Conservation (phyloP, 2,888 invertebrate species). For the Priocnemis perturbator region DNA sequence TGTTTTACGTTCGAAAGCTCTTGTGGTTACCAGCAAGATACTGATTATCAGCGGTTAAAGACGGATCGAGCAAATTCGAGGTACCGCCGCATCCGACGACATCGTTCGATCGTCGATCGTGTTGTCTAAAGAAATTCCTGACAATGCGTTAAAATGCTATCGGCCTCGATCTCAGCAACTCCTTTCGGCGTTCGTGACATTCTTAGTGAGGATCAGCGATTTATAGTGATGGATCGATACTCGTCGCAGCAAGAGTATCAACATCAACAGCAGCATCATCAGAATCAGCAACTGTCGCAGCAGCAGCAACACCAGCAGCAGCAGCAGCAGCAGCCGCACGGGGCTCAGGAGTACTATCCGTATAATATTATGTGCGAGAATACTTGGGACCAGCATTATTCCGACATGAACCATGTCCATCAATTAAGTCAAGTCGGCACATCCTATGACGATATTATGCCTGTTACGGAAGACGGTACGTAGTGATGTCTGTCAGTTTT, state of each 20-base stretch:
- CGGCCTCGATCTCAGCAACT: constrained; percentile 66
- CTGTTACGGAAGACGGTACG: constrained; percentile 69
- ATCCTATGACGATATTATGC: constrained; percentile 62
- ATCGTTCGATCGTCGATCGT: too few species aligned
- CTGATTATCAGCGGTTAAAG: too few species aligned
- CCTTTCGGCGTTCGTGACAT: constrained; percentile 74
- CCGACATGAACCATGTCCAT: constrained; percentile 68
- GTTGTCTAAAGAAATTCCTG: not conserved
- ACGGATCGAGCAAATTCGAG: too few species aligned
- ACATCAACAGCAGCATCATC: constrained; percentile 11
- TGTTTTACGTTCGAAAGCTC: too few species aligned
- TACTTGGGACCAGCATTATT: constrained; percentile 69
- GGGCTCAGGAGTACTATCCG: constrained; percentile 67
- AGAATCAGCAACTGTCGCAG: not conserved
- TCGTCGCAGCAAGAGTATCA: constrained; percentile 56
- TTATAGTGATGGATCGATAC: constrained; percentile 70
- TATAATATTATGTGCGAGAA: constrained; percentile 65
- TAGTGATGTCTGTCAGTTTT: not conserved
- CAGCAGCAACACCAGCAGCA: constrained; percentile 30
- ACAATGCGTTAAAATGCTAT: constrained; percentile 69
- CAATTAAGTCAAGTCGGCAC: constrained; percentile 65
- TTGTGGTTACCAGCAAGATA: too few species aligned
- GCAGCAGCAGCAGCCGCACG: constrained; percentile 59
- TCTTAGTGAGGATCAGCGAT: constrained; percentile 69
- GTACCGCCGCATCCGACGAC: too few species aligned